A percentile compares a stretch with the other conserved stretches of the same genome.
Conservation (phyloP, 2,113 vertebrate species). For the Corythornis vintsioides region DNA sequence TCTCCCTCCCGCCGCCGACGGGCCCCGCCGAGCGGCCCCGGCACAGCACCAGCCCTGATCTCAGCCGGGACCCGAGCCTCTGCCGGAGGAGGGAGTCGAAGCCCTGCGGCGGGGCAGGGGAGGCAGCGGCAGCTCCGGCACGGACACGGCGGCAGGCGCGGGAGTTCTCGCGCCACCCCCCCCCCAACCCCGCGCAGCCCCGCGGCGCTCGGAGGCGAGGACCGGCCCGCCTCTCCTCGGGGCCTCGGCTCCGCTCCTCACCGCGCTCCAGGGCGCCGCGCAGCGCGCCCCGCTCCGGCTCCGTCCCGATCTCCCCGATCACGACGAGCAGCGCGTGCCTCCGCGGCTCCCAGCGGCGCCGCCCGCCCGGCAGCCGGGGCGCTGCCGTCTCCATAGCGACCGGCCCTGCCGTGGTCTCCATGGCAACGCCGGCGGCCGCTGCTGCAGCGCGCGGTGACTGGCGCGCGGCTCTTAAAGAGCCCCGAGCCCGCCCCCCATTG, state of each 20-base stretch:
- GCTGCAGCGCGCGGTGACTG: constrained; percentile 58
- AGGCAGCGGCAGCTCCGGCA: neutral
- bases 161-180: no score
- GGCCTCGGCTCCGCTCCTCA: constrained; percentile 62
- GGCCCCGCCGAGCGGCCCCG: neutral
- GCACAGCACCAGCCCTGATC: neutral
- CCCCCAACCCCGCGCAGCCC: neutral
- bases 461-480: constrained; percentile 69
- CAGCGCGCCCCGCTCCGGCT: constrained; percentile 81
- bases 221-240: neutral
- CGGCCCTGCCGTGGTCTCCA: constrained; percentile 84
- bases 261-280: constrained; percentile 84
- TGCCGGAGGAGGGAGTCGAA: neutral
- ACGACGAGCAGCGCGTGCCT: constrained; percentile 87
- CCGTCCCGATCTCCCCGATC: constrained; percentile 83
- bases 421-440: constrained; percentile 81
- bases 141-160: neutral
- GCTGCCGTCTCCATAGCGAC: constrained; percentile 87
- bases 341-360: constrained; percentile 50
- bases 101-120: neutral
- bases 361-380: constrained; percentile 45
- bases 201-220: neutral
- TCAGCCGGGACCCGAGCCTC: neutral
- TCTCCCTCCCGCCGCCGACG: neutral
- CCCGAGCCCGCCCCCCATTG: constrained; percentile 71